A percentile compares a stretch with the other conserved stretches of the same genome.
Conservation (phyloP, 2,888 invertebrate species). For the Dorcus hopei region DNA sequence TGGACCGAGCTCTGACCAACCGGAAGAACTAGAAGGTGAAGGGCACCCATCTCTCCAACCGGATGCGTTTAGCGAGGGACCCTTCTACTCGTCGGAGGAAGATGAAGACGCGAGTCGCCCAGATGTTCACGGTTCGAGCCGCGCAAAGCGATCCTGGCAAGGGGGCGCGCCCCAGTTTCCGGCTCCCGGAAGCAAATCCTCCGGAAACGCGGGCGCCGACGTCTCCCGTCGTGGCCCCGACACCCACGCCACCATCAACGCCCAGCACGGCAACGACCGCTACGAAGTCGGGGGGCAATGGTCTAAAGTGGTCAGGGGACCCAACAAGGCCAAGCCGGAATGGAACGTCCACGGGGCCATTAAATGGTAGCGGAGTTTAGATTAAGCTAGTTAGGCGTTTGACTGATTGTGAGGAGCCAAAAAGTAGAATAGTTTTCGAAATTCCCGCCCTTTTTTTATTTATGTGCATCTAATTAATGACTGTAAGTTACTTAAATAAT, state of each 20-base stretch:
- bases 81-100: background rate
- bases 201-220: background rate
- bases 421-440: too few species aligned
- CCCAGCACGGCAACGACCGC: conserved; percentile 6
- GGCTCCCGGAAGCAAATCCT: background rate
- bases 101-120: background rate
- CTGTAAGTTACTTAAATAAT: too few species aligned
- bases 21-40: too few species aligned
- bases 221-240: conserved; percentile 3
- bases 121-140: background rate
- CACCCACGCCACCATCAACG: conserved; percentile 8
- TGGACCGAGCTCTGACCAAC: too few species aligned
- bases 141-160: conserved; percentile 7
- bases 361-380: conserved; percentile 2
- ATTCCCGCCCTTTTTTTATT: background rate
- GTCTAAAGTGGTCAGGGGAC: conserved; percentile 12
- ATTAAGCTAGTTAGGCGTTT: too few species aligned
- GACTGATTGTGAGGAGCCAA: too few species aligned
- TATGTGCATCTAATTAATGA: background rate
- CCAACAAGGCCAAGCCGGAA: conserved; percentile 11
- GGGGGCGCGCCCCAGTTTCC: conserved; percentile 9
- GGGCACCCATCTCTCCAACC: too few species aligned
- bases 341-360: conserved; percentile 4
- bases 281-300: conserved; percentile 9
- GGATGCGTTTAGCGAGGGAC: background rate